These are phyloP conservation scores for Melinaea menophilus DNA, from an alignment of 2,888 invertebrate genomes.

Conservation along the genomic window DNA sequence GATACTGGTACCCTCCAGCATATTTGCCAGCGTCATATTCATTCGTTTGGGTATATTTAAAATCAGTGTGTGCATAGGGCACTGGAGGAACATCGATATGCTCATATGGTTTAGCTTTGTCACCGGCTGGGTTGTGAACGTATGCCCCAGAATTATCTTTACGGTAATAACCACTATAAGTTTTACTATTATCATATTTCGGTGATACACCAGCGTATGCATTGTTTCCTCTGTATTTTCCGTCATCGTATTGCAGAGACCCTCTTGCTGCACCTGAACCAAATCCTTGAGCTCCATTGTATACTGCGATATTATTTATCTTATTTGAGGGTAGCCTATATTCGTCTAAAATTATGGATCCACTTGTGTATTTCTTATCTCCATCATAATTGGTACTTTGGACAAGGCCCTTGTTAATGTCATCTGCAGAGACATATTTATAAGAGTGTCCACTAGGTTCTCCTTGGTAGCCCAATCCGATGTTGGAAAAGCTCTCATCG, in stretches of 20 bases:
- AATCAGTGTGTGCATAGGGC: conserved; percentile 59
- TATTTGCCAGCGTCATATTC: conserved; percentile 42
- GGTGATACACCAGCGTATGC: conserved; percentile 25
- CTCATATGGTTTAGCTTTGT: conserved; percentile 64
- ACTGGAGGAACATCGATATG: conserved; percentile 57
- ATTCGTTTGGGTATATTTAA: conserved; percentile 49
- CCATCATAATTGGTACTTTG: conserved; percentile 54
- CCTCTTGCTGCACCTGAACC: conserved; percentile 3
- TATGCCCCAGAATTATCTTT: conserved; percentile 65
- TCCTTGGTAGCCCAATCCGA: conserved; percentile 29
- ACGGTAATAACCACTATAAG: conserved; percentile 34
- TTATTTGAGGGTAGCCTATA: conserved; percentile 45
- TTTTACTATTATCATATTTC: conserved; percentile 28
- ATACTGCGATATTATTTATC: conserved; percentile 17
- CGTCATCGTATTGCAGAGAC: conserved; percentile 16
- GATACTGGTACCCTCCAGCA: conserved; percentile 35
- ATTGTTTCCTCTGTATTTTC: conserved; percentile 27
- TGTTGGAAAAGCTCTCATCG: conserved; percentile 23
- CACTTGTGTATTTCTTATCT: conserved; percentile 58
- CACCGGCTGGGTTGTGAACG: conserved; percentile 69
- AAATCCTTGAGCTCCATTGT: conserved; percentile 12
- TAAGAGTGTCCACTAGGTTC: conserved; percentile 33
- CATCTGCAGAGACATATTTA: conserved; percentile 32
- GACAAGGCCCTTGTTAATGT: conserved; percentile 51
- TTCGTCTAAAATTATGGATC: conserved; percentile 66